phyloP scores from a whole-genome alignment of 2,113 vertebrate species.

The Litocranius walleri region DNA sequence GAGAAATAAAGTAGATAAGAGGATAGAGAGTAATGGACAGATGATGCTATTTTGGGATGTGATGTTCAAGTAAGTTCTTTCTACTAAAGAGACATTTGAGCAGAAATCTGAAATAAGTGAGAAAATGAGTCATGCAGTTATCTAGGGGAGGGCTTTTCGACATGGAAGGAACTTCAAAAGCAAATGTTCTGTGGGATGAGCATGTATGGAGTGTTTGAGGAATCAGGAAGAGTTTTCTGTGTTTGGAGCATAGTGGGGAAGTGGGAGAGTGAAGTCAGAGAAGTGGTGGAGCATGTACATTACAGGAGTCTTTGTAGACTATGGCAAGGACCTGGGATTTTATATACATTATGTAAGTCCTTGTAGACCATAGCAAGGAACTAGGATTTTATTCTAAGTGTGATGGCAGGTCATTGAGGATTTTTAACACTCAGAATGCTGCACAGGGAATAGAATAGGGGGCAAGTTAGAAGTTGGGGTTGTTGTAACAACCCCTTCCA shows the following conservation, averaged over 20 bases:
- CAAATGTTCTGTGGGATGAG: neutral
- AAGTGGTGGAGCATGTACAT: neutral
- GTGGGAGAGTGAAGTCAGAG: neutral
- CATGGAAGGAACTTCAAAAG: neutral
- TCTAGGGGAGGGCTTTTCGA: neutral
- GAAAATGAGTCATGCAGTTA: neutral
- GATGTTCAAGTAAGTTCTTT: constrained; percentile 1
- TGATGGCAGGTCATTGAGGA: neutral
- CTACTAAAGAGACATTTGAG: neutral
- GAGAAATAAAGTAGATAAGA: constrained; percentile 32
- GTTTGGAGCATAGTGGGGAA: neutral
- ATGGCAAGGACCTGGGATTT: neutral
- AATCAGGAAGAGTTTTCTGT: neutral
- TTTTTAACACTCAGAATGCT: neutral
- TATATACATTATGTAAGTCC: neutral
- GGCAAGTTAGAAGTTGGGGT: neutral
- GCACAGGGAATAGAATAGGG: neutral
- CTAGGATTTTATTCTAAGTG: neutral
- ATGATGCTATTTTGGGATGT: neutral
- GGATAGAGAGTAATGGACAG: neutral
- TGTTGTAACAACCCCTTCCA: too few species aligned
- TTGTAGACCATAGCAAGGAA: neutral
- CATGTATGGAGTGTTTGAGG: neutral
- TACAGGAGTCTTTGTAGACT: neutral
- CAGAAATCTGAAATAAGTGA: neutral